Evolutionary conservation across 2,888 invertebrate genomes (phyloP), one percentile per base, ranked within the genome.

Genomic region (Limnephilus lunatus): DNA sequence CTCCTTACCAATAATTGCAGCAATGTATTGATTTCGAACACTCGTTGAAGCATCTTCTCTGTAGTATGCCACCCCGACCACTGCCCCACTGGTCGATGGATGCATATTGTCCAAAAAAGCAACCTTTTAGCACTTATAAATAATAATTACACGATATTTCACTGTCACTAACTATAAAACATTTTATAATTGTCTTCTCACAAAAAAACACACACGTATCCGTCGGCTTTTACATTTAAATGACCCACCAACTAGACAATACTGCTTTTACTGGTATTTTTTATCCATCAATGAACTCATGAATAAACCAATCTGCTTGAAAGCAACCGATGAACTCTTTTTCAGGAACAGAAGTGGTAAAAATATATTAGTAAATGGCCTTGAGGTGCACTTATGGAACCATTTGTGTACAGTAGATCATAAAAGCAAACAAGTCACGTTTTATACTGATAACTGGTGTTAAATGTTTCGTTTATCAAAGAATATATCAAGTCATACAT

Each of bases 1-100:
- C 2, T 25, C 14, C 32, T 82, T 88, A 91, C 91, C 81, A 31
- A 89, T 31, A 12, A 44, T 80, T 30, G 91, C 89, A 3, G 91
- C 91, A 15, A 91, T 19, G 81, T 91, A 91, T 44, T 91, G 91
- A 68, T 91, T 85, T 35, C 82, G 89, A 31, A 91, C 89, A 85
- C 85, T 88, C 7, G 53, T 83, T 15, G 82, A 30, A 11, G 53
- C 31, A 82, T 91, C 88, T 35, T 88, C 89, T 44, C 19, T 81
- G 9, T 44, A 89, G 39, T 35, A 39, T 14, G 15, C 39, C 1
- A 9, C 68, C 2, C 68, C 68, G 25, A 9, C 68, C 68, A 68
- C 68, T 68, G 25, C 25, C 9, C 9, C 9, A 68, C 68, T 25
- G 25, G 68, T 68, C 9, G 68, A 68, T n/a, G 68, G 25, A 68